phyloP scores from a whole-genome alignment of 2,888 invertebrate genomes.

The Coenonympha glycerion region DNA sequence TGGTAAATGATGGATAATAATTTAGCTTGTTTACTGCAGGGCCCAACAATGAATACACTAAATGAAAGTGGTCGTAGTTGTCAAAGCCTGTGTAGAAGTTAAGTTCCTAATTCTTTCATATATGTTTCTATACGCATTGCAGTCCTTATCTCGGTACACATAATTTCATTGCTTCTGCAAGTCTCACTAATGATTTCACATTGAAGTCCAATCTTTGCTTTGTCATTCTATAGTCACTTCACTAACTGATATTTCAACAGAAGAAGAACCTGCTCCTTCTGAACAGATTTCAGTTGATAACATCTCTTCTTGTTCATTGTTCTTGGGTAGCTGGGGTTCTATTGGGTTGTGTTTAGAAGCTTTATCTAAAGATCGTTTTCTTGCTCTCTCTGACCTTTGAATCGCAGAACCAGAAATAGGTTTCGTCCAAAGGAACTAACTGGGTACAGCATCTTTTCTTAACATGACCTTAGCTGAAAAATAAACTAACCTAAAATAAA shows the following conservation, averaged over 20 bases:
- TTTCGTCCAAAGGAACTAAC: background rate
- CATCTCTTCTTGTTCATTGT: too few relatives aligned
- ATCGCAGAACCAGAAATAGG: background rate
- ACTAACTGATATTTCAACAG: too few relatives aligned
- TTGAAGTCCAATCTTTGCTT: too few relatives aligned
- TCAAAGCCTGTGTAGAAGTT: background rate
- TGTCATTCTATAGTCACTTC: too few relatives aligned
- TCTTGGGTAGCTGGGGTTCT: too few relatives aligned
- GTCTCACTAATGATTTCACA: too few relatives aligned
- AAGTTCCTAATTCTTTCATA: background rate
- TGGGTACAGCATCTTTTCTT: background rate
- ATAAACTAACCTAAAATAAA: too few relatives aligned
- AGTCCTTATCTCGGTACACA: background rate
- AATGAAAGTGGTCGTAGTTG: background rate
- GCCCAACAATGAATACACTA: background rate
- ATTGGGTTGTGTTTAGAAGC: too few relatives aligned
- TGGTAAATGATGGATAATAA: background rate
- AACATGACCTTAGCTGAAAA: background rate
- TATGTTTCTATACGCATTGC: background rate
- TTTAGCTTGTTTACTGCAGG: background rate
- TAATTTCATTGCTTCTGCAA: too few relatives aligned
- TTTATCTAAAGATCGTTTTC: background rate
- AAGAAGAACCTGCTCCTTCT: too few relatives aligned
- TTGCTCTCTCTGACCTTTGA: background rate
- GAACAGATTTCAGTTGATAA: too few relatives aligned